phyloP scores from a whole-genome alignment of 1,140 invertebrate species.

The Trissolcus basalis region DNA sequence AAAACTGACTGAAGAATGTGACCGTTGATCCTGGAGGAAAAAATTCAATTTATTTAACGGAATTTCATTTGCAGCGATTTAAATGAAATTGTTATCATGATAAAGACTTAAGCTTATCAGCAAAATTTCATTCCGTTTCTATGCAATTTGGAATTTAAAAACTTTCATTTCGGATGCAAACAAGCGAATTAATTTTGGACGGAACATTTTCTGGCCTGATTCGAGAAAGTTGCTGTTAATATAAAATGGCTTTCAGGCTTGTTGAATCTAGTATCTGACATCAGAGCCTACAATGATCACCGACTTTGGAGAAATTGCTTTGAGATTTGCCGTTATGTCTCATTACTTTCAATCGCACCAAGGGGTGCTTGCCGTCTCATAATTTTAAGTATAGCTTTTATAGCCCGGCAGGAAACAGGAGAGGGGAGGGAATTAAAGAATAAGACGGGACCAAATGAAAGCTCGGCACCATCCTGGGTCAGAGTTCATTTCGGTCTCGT shows the following conservation, averaged over 20 bases:
- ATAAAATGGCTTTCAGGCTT: constrained; percentile 17
- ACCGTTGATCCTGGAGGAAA: background rate
- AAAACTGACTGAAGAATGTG: too few relatives aligned
- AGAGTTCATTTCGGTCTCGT: constrained; percentile 73
- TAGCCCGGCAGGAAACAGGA: constrained; percentile 44
- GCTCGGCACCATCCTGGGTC: constrained; percentile 39
- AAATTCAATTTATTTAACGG: constrained; percentile 38
- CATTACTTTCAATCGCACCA: constrained; percentile 74
- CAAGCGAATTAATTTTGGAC: background rate
- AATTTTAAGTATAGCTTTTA: constrained; percentile 70
- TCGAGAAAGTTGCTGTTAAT: constrained; percentile 4
- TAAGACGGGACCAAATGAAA: constrained; percentile 63
- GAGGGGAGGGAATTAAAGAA: constrained; percentile 73
- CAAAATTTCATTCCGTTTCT: constrained; percentile 22
- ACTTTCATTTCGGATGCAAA: too few relatives aligned
- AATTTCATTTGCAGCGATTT: constrained; percentile 37
- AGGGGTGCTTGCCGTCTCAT: constrained; percentile 56
- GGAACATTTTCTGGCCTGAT: background rate
- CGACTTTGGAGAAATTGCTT: constrained; percentile 46
- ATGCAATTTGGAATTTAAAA: constrained; percentile 12
- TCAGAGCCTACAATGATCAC: constrained; percentile 31
- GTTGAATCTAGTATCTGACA: constrained; percentile 18
- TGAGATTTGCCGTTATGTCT: constrained; percentile 61
- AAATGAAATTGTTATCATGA: constrained; percentile 33
- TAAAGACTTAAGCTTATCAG: constrained; percentile 27